phyloP scores from a whole-genome alignment of 2,113 vertebrate species.

The Heloderma charlesbogerti region DNA sequence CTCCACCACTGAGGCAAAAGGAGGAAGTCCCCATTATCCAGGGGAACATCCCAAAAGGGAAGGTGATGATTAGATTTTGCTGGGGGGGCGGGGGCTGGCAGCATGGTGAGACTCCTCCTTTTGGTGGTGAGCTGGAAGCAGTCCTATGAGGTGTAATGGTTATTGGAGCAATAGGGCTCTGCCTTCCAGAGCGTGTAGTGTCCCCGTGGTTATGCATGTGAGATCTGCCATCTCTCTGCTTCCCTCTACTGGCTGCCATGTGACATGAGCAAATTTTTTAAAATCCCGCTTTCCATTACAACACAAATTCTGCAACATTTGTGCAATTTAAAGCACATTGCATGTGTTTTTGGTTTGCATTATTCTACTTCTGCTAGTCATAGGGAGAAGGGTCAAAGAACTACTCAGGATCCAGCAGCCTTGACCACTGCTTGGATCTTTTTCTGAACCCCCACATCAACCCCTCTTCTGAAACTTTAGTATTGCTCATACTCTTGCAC shows the following conservation, averaged over 20 bases:
- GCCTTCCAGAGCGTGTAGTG: not conserved
- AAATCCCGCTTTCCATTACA: not conserved
- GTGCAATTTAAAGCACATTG: not conserved
- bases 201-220: not conserved
- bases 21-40: not conserved
- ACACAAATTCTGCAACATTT: not conserved
- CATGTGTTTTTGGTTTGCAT: not conserved
- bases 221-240: not conserved
- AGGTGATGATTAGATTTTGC: not conserved
- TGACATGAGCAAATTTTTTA: not conserved
- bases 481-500: not conserved
- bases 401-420: not conserved
- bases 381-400: not conserved
- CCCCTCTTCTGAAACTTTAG: not conserved
- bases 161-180: not conserved
- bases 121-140: not conserved
- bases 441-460: not conserved
- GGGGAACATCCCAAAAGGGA: not conserved
- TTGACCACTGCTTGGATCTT: not conserved
- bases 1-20: not conserved
- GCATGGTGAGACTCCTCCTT: not conserved
- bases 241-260: constrained; percentile 1
- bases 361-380: not conserved
- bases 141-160: not conserved
- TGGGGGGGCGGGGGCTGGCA: not conserved